phyloP scores from a whole-genome alignment of 2,113 vertebrate genomes.

The Smithornis capensis region DNA sequence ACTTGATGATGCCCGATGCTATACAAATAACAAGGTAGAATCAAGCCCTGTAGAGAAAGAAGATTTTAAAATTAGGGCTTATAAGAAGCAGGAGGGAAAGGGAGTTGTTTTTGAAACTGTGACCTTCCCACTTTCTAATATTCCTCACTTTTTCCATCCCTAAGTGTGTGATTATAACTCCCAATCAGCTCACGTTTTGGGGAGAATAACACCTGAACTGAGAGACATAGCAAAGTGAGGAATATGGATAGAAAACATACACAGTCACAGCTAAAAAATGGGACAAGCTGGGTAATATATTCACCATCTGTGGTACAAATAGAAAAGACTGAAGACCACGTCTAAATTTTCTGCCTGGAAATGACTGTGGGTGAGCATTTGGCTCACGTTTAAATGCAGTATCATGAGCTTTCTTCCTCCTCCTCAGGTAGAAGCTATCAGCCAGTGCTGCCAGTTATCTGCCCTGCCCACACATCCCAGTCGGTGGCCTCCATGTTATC shows the following conservation, averaged over 20 bases:
- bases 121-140: not conserved
- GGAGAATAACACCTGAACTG: not conserved
- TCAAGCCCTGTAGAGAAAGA: not conserved
- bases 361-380: not conserved
- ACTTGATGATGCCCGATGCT: not conserved
- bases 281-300: not conserved
- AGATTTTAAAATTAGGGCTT: not conserved
- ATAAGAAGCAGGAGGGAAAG: not conserved
- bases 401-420: not conserved
- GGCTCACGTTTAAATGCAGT: not conserved
- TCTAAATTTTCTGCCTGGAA: constrained; percentile 17
- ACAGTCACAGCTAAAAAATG: not conserved
- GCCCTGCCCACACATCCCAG: not conserved
- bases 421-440: not conserved
- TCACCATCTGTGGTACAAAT: constrained; percentile 3
- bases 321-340: not conserved
- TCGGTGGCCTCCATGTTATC: not conserved
- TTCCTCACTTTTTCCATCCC: not conserved
- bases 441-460: not conserved
- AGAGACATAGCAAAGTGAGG: not conserved
- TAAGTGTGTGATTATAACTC: not conserved
- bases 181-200: not conserved
- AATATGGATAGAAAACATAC: not conserved
- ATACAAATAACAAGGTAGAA: not conserved
- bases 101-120: not conserved